Percentiles rank a stretch among this genome's conserved stretches.
Evolutionary conservation across 2,797 vertebrate species (phyloP).

Genomic region (Simalia tracyae): DNA sequence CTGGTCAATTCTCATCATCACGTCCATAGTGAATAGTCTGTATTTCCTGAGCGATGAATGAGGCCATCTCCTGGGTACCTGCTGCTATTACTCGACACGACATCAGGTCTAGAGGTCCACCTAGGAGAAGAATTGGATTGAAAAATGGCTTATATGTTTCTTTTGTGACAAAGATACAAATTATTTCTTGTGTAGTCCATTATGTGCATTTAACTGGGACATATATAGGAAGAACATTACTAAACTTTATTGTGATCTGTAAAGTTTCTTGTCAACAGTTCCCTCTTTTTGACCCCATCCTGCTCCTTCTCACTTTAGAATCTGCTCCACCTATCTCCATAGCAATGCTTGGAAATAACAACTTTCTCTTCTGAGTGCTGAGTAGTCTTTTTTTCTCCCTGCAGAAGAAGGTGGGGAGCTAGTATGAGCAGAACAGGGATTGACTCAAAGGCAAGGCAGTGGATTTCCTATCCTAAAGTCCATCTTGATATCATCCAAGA

Average conservation of each 20-base stretch:
- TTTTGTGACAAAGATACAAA: background rate
- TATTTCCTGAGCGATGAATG: slow-evolving; percentile 80
- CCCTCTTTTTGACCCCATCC: background rate
- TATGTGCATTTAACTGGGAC: background rate
- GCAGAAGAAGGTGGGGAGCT: background rate
- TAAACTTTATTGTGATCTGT: background rate
- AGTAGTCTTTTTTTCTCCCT: background rate
- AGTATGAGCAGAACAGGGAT: background rate
- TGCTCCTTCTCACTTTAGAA: background rate
- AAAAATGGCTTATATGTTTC: background rate
- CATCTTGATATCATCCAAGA: background rate
- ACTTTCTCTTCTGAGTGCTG: background rate
- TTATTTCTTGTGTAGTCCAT: background rate
- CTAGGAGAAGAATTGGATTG: slow-evolving; percentile 65
- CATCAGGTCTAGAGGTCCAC: slow-evolving; percentile 86
- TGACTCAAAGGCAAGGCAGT: background rate
- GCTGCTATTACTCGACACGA: slow-evolving; percentile 84
- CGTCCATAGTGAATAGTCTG: slow-evolving; percentile 81
- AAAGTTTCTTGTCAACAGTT: background rate
- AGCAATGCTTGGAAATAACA: background rate
- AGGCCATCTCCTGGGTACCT: slow-evolving; percentile 79
- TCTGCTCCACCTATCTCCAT: background rate
- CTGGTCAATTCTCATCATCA: slow-evolving; percentile 75
- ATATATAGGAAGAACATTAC: background rate
- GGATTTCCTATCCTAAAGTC: background rate